Evolutionary conservation across 2,888 invertebrate genomes (phyloP).

Genomic region (Anodontia alba): DNA sequence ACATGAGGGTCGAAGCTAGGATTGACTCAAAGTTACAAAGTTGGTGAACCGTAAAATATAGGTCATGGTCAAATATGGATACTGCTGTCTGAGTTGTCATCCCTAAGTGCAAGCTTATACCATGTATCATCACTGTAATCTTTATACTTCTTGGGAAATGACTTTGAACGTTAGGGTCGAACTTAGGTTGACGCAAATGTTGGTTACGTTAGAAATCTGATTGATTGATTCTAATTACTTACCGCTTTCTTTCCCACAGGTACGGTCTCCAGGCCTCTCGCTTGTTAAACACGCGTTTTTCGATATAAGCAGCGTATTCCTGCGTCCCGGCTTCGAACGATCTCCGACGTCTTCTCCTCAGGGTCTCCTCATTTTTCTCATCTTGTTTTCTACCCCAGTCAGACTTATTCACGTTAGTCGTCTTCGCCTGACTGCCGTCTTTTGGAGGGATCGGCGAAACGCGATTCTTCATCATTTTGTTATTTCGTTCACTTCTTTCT

Average conservation of each 20-base stretch:
- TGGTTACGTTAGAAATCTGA: no score
- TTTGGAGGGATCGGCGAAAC: constrained; percentile 5
- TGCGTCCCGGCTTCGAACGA: constrained; percentile 43
- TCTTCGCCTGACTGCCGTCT: not conserved
- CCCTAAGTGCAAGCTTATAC: no score
- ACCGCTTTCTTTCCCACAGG: constrained; percentile 51
- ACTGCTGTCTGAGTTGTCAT: no score
- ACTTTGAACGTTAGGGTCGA: no score
- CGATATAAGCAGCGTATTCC: constrained; percentile 51
- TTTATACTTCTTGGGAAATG: no score
- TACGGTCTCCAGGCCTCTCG: constrained; percentile 57
- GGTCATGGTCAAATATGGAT: no score
- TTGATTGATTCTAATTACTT: not conserved
- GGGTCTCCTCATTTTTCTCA: not conserved
- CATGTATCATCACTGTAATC: no score
- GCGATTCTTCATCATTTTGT: not conserved
- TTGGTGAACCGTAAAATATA: no score
- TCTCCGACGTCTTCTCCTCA: constrained; percentile 27
- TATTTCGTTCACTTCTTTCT: no score
- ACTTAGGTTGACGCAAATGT: no score
- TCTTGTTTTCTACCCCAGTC: not conserved
- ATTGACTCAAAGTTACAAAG: no score
- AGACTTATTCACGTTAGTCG: not conserved
- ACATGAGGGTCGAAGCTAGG: no score
- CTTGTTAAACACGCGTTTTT: constrained; percentile 58